Base-by-base conservation (phyloP, 2,113 vertebrate genomes). In the Ivindomyrus marchei region DNA sequence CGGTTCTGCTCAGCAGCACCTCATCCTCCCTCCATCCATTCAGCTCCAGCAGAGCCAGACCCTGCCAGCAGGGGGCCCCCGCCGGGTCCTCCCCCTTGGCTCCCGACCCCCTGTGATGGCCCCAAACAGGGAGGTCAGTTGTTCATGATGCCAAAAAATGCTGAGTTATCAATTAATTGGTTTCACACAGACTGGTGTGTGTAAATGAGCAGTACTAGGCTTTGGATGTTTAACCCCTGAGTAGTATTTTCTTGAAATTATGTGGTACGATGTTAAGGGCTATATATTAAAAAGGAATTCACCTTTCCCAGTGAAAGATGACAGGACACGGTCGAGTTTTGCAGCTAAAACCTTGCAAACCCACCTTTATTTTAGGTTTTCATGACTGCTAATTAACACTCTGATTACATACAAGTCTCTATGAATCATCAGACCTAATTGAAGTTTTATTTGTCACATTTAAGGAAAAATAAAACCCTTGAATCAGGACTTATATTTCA, bases 21-120 rank as follows among this genome's bases (percentile, higher is more conserved):
- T 99, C 93, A 96, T 99, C 91, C 95, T 99, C 21, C 98, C 98
- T 1, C 98, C 98, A 95, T 99, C 98, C 92, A 98, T 99, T 92
- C 98, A 99, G 96, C 96, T 99, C 90, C 98, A 98, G 19, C 98
- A 99, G 91, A 98, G 97, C 39, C 98, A 99, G 93, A 98, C 97
- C 94, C 96, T 99, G 88, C 96, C 97, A 0, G 98, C 98, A 0
- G 97, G 98, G 84, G 97, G 94, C 27, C 97, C 98, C 2, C 96
- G 98, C 10, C 96, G 98, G 89, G 97, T 99, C 93, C 93, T 98
- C 3, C 97, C 98, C 0, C 97, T 97, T 0, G 97, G 96, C 53
- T 97, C 98, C n/a, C 98, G 99, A 94, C 95, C 97, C 4, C 95
- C 96, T 2, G 95, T 98, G 91, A 96, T 99, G 94, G 94, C 96